These are phyloP conservation scores for Oopsacas minuta DNA, from an alignment of 37 sponge, comb jelly and placozoan species.

Conservation along the genomic window DNA sequence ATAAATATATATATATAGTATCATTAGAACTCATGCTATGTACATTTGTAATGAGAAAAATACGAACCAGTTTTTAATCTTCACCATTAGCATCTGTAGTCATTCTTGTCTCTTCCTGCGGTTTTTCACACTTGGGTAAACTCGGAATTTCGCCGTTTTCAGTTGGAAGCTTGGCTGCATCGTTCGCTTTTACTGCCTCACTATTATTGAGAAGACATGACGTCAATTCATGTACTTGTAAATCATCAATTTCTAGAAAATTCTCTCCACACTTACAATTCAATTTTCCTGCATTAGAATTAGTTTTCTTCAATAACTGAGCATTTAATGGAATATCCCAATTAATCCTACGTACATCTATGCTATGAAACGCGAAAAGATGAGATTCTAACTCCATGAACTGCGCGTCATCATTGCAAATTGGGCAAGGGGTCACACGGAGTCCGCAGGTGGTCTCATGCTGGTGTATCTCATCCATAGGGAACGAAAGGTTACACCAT, in stretches of 20 bases:
- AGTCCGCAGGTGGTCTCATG: conserved; percentile 50
- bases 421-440: conserved; percentile 27
- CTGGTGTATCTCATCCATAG: conserved; percentile 40
- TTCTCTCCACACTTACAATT: conserved; percentile 33
- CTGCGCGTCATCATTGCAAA: conserved; percentile 37
- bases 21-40: background rate
- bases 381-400: conserved; percentile 44
- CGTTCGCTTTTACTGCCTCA: background rate
- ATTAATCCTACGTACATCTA: conserved; percentile 36
- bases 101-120: conserved; percentile 4
- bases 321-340: conserved; percentile 35
- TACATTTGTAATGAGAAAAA: background rate
- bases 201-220: background rate
- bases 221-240: conserved; percentile 52
- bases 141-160: background rate
- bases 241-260: conserved; percentile 48
- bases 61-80: background rate
- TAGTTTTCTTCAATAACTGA: conserved; percentile 21
- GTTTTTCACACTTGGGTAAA: background rate
- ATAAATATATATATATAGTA: too few relatives aligned
- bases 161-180: background rate
- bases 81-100: background rate
- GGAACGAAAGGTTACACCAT: conserved; percentile 60
- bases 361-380: conserved; percentile 44
- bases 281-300: background rate